Conservation (phyloP, 2,797 vertebrate genomes). For the Megaceryle alcyon region DNA sequence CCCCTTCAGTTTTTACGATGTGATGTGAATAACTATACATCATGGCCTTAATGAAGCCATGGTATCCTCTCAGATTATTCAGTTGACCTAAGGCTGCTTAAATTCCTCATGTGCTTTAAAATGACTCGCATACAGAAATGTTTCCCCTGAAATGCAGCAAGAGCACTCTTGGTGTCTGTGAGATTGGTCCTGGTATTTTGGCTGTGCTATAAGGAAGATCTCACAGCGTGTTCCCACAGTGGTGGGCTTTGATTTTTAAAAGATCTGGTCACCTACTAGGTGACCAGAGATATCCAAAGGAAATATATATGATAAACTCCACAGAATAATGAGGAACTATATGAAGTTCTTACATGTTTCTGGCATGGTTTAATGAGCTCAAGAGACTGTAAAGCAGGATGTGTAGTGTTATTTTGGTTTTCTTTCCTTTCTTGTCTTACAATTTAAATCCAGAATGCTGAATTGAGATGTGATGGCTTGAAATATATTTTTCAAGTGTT, state of each 20-base stretch:
- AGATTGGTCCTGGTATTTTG: not conserved
- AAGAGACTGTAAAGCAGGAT: not conserved
- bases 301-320: slow-evolving; percentile 20
- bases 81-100: not conserved
- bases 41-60: not conserved
- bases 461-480: not conserved
- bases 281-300: slow-evolving; percentile 30
- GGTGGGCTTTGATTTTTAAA: not conserved
- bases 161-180: not conserved
- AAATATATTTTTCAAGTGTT: not conserved
- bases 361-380: not conserved
- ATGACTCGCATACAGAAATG: not conserved
- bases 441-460: not conserved
- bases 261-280: not conserved
- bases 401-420: not conserved
- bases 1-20: not conserved
- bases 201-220: not conserved
- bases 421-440: not conserved
- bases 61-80: not conserved
- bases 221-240: not conserved
- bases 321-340: not conserved
- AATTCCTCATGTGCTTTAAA: not conserved
- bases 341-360: not conserved
- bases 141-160: not conserved
- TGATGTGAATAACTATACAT: not conserved